phyloP scores from a whole-genome alignment of 2,797 vertebrate species.

The Pseudotriccus pelzelni region DNA sequence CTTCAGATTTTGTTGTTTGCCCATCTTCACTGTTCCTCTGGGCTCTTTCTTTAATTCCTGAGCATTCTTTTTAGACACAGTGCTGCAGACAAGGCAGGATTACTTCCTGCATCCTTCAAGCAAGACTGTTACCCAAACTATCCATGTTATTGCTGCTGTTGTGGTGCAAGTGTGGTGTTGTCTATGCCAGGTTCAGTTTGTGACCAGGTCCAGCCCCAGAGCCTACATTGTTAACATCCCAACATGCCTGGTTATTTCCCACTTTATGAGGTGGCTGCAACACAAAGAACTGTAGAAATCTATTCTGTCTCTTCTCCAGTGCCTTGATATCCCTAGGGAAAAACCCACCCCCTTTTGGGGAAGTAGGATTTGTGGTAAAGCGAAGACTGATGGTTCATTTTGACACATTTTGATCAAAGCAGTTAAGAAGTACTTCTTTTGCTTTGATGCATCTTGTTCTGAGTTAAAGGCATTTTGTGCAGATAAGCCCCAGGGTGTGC shows the following conservation, averaged over 20 bases:
- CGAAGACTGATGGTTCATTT: background rate
- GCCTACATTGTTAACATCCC: background rate
- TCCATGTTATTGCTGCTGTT: background rate
- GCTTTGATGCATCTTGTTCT: conserved; percentile 4
- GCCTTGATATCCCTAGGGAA: background rate
- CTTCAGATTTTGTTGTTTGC: background rate
- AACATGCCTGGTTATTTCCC: background rate
- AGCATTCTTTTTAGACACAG: background rate
- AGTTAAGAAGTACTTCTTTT: background rate
- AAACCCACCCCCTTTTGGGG: background rate
- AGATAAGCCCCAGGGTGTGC: background rate
- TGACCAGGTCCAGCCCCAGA: background rate
- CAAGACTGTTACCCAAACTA: background rate
- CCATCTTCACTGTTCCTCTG: background rate
- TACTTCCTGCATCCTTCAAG: background rate
- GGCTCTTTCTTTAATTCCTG: background rate
- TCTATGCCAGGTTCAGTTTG: background rate
- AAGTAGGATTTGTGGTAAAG: background rate
- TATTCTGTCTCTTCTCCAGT: background rate
- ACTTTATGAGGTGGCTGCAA: background rate
- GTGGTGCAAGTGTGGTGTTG: background rate
- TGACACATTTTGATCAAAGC: background rate
- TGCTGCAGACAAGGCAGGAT: background rate
- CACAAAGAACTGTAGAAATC: background rate
- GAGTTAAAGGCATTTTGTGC: background rate